Conservation (phyloP, 2,113 vertebrate genomes). For the Gorsachius goisagi region DNA sequence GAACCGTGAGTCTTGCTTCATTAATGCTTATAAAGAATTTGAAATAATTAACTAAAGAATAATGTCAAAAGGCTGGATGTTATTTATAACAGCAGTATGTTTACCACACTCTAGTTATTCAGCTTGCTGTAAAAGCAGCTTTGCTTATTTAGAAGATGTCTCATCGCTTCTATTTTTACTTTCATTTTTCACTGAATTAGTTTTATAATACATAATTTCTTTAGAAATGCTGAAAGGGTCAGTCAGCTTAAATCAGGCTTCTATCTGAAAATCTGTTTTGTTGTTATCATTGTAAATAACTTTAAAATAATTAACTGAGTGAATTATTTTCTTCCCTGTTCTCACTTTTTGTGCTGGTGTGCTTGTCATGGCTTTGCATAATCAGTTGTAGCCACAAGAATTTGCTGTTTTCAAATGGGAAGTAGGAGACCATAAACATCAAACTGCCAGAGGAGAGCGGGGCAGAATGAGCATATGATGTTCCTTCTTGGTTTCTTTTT, state of each 20-base stretch:
- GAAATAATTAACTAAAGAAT: constrained; percentile 10
- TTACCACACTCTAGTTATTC: constrained; percentile 50
- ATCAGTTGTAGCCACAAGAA: not conserved
- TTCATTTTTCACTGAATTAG: constrained; percentile 40
- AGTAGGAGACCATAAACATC: not conserved
- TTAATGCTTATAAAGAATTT: not conserved
- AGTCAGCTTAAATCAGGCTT: constrained; percentile 1
- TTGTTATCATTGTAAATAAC: not conserved
- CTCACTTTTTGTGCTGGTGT: not conserved
- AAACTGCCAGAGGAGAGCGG: not conserved
- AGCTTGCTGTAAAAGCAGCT: constrained; percentile 49
- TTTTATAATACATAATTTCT: constrained; percentile 30
- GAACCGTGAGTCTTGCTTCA: not conserved
- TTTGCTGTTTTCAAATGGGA: not conserved
- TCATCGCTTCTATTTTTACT: constrained; percentile 55
- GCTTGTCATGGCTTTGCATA: not conserved
- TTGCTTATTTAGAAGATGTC: constrained; percentile 56
- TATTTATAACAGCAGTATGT: constrained; percentile 44
- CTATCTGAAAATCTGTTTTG: constrained; percentile 9
- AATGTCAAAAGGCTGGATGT: constrained; percentile 30
- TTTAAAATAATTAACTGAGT: not conserved
- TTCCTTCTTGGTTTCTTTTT: not conserved
- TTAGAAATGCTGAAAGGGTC: constrained; percentile 19
- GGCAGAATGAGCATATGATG: not conserved
- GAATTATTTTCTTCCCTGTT: not conserved